A percentile compares a stretch with the other conserved stretches of the same genome.
phyloP scores from a whole-genome alignment of 2,113 vertebrate genomes.

The Toxostoma redivivum region DNA sequence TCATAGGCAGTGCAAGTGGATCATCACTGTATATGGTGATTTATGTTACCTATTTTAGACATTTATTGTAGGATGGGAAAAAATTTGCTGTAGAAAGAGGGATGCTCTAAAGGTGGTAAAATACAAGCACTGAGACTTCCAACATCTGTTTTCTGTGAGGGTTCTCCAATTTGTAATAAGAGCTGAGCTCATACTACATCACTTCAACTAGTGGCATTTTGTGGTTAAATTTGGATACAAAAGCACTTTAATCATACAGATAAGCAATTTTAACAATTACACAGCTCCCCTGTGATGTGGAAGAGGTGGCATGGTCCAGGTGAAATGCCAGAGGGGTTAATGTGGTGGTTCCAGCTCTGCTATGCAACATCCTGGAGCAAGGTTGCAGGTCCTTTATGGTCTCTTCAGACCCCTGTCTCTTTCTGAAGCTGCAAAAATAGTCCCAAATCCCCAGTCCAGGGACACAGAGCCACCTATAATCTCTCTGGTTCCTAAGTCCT shows the following conservation, averaged over 20 bases:
- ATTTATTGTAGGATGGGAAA: not conserved
- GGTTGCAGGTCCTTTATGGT: not conserved
- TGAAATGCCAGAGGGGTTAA: not conserved
- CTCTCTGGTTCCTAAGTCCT: not conserved
- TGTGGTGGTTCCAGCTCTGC: not conserved
- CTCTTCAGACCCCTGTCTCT: not conserved
- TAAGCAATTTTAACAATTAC: not conserved
- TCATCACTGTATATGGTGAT: not conserved
- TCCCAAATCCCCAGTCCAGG: not conserved
- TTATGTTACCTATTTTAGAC: not conserved
- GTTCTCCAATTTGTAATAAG: not conserved
- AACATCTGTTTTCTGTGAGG: not conserved
- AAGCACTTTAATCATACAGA: not conserved
- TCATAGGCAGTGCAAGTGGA: not conserved
- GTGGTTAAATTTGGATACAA: not conserved
- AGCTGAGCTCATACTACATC: not conserved
- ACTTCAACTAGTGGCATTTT: not conserved
- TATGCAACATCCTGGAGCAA: not conserved
- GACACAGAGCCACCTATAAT: not conserved
- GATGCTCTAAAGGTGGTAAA: not conserved
- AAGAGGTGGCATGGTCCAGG: not conserved
- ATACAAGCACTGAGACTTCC: not conserved
- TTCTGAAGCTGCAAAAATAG: not conserved
- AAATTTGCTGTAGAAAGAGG: not conserved
- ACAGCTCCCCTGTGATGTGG: not conserved